These are phyloP conservation scores for Ptilonorhynchus violaceus DNA, from an alignment of 2,113 vertebrate genomes.

Conservation along the genomic window DNA sequence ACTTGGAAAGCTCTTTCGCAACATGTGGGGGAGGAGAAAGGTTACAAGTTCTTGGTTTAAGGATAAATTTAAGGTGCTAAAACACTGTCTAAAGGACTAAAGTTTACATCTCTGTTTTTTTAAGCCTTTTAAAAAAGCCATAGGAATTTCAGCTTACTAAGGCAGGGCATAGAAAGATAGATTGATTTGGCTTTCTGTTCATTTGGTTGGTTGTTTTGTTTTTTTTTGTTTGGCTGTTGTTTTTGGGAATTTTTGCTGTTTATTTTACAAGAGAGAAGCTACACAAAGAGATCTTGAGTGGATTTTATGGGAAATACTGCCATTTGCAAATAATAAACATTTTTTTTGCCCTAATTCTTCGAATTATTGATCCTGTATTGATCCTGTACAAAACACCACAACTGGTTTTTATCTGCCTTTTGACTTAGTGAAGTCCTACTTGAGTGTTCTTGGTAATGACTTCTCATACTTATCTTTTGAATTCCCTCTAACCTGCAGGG, in stretches of 20 bases:
- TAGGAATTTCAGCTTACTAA: background rate
- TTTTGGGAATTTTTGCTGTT: background rate
- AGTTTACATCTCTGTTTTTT: background rate
- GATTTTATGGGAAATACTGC: background rate
- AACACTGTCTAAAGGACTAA: background rate
- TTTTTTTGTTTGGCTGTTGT: background rate
- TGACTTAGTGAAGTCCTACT: background rate
- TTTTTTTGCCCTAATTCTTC: fast-evolving
- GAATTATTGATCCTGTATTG: background rate
- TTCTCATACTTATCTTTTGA: background rate
- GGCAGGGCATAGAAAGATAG: background rate
- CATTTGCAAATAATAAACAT: background rate
- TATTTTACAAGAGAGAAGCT: background rate
- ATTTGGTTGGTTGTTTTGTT: fast-evolving
- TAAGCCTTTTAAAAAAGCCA: background rate
- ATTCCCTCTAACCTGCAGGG: background rate
- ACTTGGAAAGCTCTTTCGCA: background rate
- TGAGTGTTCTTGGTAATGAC: background rate
- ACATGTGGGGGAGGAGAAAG: background rate
- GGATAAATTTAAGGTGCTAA: background rate
- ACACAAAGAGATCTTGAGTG: background rate
- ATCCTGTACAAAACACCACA: background rate
- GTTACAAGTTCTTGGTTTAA: background rate
- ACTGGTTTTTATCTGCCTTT: background rate
- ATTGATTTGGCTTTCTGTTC: background rate